Evolutionary conservation across 2,113 vertebrate genomes (phyloP), one percentile per base, ranked within the genome.

Genomic region (Phoxinus phoxinus): DNA sequence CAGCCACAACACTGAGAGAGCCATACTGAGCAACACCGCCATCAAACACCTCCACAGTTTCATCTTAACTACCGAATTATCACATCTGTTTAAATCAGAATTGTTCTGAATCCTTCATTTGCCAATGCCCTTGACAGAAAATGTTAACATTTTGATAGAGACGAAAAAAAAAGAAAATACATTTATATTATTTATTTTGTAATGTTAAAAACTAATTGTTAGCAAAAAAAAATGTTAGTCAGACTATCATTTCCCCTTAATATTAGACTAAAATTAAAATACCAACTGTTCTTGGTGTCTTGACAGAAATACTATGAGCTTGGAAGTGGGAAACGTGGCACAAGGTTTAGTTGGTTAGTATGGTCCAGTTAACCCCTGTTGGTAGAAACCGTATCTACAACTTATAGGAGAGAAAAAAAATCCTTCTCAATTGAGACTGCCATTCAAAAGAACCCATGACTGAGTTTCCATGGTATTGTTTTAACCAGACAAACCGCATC

Each of bases 1-100:
- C 78, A 67, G 78, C 41, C 59, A 81, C 59, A 81, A 65, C 78
- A 81, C 56, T 61, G n/a, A 59, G 35, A 65, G 59, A 81, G 35
- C 25, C 78, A 67, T 35, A 63, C 37, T 65, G 41, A 65, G 78
- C 37, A 81, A 81, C 41, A 81, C n/a, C n/a, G 11, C 59, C 35
- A 81, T 81, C 61, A 67, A 81, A 81, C 59, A 81, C 58, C 41
- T 44, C 59, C 3, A 63, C 58, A 48, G 12, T 30, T 81, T 81
- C 41, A 48, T 46, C 59, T 48, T 67, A 81, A 63, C n/a, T 41
- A 67, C n/a, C 7, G 35, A 21, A 76, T 4, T 32, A 63, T 46
- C 78, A 46, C 37, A 65, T 46, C 37, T 81, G 41, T 81, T 81
- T 65, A 11, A 12, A 30, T 11, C 1, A 9, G 41, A 61, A 46